Base-by-base conservation (phyloP, 35 echinoderm and acorn worm species). In the Stichopus chloronotus region DNA sequence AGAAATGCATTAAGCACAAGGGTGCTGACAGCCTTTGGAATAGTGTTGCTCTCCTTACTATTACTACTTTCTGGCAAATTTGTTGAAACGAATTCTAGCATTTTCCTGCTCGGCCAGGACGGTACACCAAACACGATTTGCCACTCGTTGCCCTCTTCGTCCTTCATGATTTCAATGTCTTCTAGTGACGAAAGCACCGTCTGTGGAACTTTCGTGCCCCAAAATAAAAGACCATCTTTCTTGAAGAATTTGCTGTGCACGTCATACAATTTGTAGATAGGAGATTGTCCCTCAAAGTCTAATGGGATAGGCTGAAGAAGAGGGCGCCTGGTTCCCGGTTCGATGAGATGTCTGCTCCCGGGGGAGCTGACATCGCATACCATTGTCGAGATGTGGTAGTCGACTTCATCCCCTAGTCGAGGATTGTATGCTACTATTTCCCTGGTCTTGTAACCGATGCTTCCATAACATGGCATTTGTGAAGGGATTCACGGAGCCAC, bases 401-500 rank as follows among this genome's bases (percentile, higher is more conserved):
- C 17, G 76, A 8, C 76, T 8, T 8, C 19, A 20, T 52, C 76
- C 76, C 76, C 76, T 20, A 19, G 76, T 12, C 10, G 6, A 72
- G 68, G 68, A 72, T 11, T 6, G 21, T 1, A 17, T 72, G 14
- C 68, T 19, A 19, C 21, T 19, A 84, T 19, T 19, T 56, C 53
- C 81, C 19, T 1, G 25, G 81, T 84, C 81, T 58, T 84, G 14
- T 84, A 84, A 20, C 81, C 81, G 21, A 84, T 55, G 57, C n/a
- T 84, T 14, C n/a, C 58, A 8, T 55, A 84, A 14, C 6, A 84
- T 14, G 54, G 81, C 55, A n/a, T 14, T 84, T 55, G 81, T 84
- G 81, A 84, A 84, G 81, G 81, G 81, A 58, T 84, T 84, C 1
- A 84, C n/a, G 13, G 81, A 52, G 16, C 14, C 57, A 57, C 81